Conservation (phyloP, 1,140 invertebrate genomes). For the Heliconius melpomene region DNA sequence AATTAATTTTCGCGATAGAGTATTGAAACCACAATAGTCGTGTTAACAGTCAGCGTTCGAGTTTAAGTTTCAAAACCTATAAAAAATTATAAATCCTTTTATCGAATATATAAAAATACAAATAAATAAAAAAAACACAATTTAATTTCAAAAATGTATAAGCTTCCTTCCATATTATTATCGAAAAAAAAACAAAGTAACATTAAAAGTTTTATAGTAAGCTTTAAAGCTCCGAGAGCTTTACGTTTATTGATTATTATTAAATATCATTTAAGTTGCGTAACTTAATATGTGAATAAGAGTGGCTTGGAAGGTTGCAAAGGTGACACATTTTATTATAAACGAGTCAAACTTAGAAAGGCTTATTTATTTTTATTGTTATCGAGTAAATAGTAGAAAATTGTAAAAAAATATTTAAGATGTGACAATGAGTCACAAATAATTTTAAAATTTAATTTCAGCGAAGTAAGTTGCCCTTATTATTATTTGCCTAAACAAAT, state of each 20-base stretch:
- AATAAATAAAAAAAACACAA: neutral
- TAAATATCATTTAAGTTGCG: slow-evolving; percentile 3
- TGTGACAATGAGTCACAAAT: neutral
- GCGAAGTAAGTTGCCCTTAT: too few species aligned
- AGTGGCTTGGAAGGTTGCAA: neutral
- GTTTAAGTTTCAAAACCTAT: too few species aligned
- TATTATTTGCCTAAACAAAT: too few species aligned
- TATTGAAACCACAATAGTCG: too few species aligned
- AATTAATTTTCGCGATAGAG: too few species aligned
- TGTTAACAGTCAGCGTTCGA: too few species aligned
- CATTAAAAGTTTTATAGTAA: neutral
- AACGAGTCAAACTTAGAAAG: neutral
- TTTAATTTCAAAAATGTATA: neutral
- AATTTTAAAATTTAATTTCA: too few species aligned
- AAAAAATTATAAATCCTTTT: too few species aligned
- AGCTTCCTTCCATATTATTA: neutral
- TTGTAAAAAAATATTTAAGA: neutral
- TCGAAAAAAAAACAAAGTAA: neutral
- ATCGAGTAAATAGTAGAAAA: neutral
- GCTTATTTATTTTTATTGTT: slow-evolving; percentile 1
- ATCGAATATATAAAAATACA: too few species aligned
- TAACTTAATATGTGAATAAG: neutral
- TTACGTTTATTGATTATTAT: slow-evolving; percentile 11
- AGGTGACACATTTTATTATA: slow-evolving; percentile 7
- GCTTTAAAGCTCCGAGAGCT: neutral